These are phyloP conservation scores for Pygoscelis adeliae DNA, from an alignment of 2,113 vertebrate species.

Conservation along the genomic window DNA sequence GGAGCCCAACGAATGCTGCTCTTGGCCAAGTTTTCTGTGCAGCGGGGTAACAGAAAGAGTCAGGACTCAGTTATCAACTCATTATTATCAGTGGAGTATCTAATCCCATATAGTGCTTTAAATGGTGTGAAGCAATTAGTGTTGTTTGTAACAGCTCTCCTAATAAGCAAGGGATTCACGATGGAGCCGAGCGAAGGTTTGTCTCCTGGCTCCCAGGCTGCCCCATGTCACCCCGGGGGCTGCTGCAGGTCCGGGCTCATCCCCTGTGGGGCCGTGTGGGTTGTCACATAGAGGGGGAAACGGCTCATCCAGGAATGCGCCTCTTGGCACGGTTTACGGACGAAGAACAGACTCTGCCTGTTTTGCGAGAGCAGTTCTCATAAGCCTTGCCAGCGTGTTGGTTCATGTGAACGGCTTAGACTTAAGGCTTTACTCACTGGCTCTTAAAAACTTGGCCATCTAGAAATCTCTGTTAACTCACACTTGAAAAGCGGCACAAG, in stretches of 20 bases:
- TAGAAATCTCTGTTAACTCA: neutral
- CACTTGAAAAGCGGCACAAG: accelerated
- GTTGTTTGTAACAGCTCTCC: neutral
- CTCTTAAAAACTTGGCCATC: neutral
- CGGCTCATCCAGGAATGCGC: neutral
- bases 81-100: neutral
- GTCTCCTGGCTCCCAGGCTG: neutral
- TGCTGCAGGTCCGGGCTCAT: neutral
- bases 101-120: neutral
- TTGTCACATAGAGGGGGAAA: neutral
- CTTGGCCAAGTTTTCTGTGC: neutral
- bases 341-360: too few species aligned
- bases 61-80: neutral
- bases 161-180: neutral
- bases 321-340: neutral
- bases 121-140: neutral
- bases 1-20: neutral
- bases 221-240: accelerated
- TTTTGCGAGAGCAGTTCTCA: neutral
- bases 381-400: neutral
- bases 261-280: neutral
- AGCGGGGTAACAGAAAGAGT: neutral
- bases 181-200: neutral
- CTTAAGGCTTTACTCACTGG: neutral
- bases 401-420: neutral